phyloP scores from a whole-genome alignment of 2,797 vertebrate species.

The Sebastolobus alascanus region DNA sequence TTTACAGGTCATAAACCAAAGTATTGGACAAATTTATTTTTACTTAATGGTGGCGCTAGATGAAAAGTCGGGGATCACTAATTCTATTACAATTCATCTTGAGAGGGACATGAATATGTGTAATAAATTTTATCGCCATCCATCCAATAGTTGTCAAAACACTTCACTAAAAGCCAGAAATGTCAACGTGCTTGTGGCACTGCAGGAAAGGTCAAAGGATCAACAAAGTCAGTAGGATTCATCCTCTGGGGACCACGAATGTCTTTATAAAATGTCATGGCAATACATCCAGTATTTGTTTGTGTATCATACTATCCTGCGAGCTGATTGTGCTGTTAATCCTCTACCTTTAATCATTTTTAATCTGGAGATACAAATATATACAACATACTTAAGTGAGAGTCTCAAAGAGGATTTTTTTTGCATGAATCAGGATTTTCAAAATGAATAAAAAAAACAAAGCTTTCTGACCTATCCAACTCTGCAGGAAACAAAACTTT shows the following conservation, averaged over 20 bases:
- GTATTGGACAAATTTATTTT: no score
- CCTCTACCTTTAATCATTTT: slow-evolving; percentile 1
- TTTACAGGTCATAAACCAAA: no score
- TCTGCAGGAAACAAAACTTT: slow-evolving; percentile 51
- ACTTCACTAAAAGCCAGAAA: background rate
- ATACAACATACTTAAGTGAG: background rate
- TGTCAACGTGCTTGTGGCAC: background rate
- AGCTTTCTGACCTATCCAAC: slow-evolving; percentile 10
- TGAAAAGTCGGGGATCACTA: background rate
- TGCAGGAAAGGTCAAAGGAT: background rate
- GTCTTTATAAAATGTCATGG: background rate
- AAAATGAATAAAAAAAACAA: slow-evolving; percentile 27
- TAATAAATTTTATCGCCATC: background rate
- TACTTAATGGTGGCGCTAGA: background rate
- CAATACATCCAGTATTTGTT: background rate
- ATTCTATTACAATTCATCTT: background rate
- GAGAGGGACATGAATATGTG: background rate
- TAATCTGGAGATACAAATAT: slow-evolving; percentile 2
- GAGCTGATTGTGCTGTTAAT: background rate
- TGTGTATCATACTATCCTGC: background rate
- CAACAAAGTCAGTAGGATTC: background rate
- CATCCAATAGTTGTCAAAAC: background rate
- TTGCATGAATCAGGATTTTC: slow-evolving; percentile 29
- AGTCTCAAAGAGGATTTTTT: slow-evolving; percentile 8
- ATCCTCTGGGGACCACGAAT: background rate